Base-by-base conservation (phyloP, 2,888 invertebrate species). In the Andricus curvator region DNA sequence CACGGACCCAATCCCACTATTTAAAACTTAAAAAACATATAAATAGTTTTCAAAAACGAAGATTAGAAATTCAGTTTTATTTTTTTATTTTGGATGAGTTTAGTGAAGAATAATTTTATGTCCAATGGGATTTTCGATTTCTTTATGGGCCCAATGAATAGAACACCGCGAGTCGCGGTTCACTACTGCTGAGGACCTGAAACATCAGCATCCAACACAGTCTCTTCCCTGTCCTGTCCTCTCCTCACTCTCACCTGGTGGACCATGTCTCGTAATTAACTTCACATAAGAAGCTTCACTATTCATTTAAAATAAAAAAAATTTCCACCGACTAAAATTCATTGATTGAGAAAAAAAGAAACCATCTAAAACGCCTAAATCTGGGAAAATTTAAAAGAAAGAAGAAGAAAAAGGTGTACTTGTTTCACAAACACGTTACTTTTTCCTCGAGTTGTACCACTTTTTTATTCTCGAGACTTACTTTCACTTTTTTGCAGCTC, bases 161-260 rank as follows among this genome's bases (percentile, higher is more conserved):
- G 85, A 83, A 85, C 88, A 86, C 85, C 85, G 84, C 87, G 88
- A 86, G 86, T 88, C 86, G 85, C 88, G 85, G 85, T 87, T 90
- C 90, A 89, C 92, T 92, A 91, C 91, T 91, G 92, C 91, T 90
- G 90, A 91, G 90, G 87, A 91, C 89, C 89, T 87, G 88, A 90
- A 89, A 86, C 87, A 88, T 86, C 89, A 89, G 89, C 88, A 89
- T 89, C 88, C 86, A 78, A 86, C 85, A 84, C 82, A 78, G 84
- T 86, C 89, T 86, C 88, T 82, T 84, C 82, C 86, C 85, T 85
- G 70, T 74, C 79, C 83, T 82, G 83, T 77, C 79, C 81, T 84
- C 82, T 77, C 81, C 84, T 83, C 84, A 85, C 85, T 85, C 86
- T 86, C 86, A 83, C 85, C 83, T 80, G n/a, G 78, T 64, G 64